A percentile compares a stretch with the other conserved stretches of the same genome.
Conservation (phyloP, 1,140 invertebrate species). For the Drosophila equinoxialis region DNA sequence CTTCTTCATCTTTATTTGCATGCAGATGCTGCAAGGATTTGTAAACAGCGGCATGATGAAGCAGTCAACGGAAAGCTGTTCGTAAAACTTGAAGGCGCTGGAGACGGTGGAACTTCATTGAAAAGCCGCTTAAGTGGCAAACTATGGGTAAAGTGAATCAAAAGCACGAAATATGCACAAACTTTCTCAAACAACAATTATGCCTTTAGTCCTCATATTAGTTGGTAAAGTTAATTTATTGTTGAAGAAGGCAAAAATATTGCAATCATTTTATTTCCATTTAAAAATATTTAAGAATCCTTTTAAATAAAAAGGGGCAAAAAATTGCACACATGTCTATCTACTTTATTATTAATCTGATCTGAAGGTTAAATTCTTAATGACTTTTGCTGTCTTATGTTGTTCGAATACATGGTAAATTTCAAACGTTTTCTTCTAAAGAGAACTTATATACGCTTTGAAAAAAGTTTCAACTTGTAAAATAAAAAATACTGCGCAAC, state of each 20-base stretch:
- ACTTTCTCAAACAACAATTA: slow-evolving; percentile 30
- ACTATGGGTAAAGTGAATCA: slow-evolving; percentile 22
- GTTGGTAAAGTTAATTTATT: slow-evolving; percentile 3
- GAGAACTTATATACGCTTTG: too few species aligned
- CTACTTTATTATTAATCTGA: too few species aligned
- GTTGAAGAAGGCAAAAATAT: not conserved
- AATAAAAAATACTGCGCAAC: too few species aligned
- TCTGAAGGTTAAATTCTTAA: too few species aligned
- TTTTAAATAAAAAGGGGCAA: too few species aligned
- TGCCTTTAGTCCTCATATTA: slow-evolving; percentile 11
- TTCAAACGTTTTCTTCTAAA: too few species aligned
- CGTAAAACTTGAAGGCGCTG: not conserved
- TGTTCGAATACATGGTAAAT: too few species aligned
- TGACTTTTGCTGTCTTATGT: too few species aligned
- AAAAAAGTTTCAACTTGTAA: too few species aligned
- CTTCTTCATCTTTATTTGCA: slow-evolving; percentile 31
- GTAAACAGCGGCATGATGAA: not conserved
- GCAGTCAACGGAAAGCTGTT: not conserved
- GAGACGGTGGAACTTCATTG: not conserved
- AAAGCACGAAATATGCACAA: slow-evolving; percentile 8
- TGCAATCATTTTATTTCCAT: not conserved
- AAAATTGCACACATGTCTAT: too few species aligned
- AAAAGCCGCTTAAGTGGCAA: slow-evolving; percentile 34
- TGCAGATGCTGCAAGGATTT: slow-evolving; percentile 35
- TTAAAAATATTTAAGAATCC: not conserved